Percentiles rank a stretch among this genome's conserved stretches.
phyloP scores from a whole-genome alignment of 2,797 vertebrate genomes.

The Leptoclinus maculatus region DNA sequence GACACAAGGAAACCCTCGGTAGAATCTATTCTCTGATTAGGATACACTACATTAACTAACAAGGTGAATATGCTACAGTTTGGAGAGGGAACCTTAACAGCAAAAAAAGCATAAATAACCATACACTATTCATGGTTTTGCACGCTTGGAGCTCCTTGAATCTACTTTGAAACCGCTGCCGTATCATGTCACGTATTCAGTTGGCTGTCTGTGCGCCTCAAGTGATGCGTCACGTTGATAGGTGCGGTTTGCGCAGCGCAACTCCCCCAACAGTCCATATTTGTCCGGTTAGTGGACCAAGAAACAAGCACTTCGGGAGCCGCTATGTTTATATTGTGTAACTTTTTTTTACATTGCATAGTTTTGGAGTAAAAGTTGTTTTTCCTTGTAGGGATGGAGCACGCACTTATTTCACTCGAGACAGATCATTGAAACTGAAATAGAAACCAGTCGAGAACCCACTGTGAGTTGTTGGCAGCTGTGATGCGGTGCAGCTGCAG shows the following conservation, averaged over 20 bases:
- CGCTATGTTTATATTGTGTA: constrained; percentile 5
- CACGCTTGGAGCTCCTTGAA: not conserved
- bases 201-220: constrained; percentile 44
- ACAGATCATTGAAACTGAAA: constrained; percentile 27
- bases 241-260: constrained; percentile 65
- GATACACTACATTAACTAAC: not conserved
- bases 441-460: constrained; percentile 2
- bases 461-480: constrained; percentile 14
- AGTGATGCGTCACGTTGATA: constrained; percentile 64
- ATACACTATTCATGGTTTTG: not conserved
- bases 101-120: not conserved
- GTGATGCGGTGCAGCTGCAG: constrained; percentile 48
- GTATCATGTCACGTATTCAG: not conserved
- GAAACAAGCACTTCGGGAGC: constrained; percentile 7
- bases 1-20: not conserved
- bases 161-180: constrained; percentile 2
- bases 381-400: constrained; percentile 8
- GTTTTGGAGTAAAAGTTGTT: constrained; percentile 24
- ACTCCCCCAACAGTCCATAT: constrained; percentile 36
- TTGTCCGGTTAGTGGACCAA: constrained; percentile 19
- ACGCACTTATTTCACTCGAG: not conserved
- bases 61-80: not conserved
- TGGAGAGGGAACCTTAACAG: not conserved
- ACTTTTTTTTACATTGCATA: constrained; percentile 20
- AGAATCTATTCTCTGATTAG: not conserved